A percentile compares a stretch with the other conserved stretches of the same genome.
Evolutionary conservation across 2,888 invertebrate species (phyloP).

Genomic region (Aporophyla nigra): DNA sequence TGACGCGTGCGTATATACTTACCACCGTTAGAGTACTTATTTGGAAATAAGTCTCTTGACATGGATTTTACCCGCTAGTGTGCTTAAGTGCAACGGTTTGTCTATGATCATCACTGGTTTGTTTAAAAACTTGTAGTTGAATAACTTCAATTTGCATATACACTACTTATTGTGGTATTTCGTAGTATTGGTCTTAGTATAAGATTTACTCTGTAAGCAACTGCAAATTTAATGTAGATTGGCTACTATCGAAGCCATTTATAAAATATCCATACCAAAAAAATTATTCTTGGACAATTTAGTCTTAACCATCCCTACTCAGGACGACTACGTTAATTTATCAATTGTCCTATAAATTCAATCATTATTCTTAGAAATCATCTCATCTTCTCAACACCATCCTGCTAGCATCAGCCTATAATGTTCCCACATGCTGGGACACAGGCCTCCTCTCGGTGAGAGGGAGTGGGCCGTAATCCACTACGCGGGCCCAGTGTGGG

Average conservation of each 20-base stretch:
- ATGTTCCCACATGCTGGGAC: too few relatives aligned
- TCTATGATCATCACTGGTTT: conserved; percentile 8
- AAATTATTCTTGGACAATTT: background rate
- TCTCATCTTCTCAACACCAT: too few relatives aligned
- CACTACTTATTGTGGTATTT: background rate
- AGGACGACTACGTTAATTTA: too few relatives aligned
- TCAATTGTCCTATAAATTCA: too few relatives aligned
- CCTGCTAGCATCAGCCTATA: too few relatives aligned
- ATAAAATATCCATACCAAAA: background rate
- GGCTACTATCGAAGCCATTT: background rate
- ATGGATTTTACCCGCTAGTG: conserved; percentile 41
- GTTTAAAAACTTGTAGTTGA: conserved; percentile 22
- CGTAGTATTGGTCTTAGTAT: background rate
- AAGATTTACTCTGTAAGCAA: background rate
- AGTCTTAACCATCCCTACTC: too few relatives aligned
- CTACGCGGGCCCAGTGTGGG: too few relatives aligned
- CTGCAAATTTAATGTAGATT: background rate
- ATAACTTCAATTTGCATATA: background rate
- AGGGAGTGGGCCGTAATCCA: too few relatives aligned
- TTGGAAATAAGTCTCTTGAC: conserved; percentile 55
- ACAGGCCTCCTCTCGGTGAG: too few relatives aligned
- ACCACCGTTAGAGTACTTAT: conserved; percentile 53
- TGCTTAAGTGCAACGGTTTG: conserved; percentile 53
- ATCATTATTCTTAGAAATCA: too few relatives aligned
- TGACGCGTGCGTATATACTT: conserved; percentile 12